Conservation (phyloP, 2,113 vertebrate genomes). For the Chaenocephalus aceratus region DNA sequence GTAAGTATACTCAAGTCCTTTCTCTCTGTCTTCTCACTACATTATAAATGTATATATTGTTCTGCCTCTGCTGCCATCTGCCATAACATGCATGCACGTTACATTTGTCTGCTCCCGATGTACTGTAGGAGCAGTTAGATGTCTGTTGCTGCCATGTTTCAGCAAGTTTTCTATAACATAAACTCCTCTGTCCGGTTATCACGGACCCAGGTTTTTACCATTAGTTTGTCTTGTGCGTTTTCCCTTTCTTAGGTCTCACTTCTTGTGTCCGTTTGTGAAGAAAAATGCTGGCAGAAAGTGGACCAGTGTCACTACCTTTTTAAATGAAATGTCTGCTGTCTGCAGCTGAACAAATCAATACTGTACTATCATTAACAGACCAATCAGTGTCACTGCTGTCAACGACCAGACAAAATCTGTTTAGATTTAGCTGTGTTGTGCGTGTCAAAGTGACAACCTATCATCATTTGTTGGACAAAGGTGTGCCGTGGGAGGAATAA, state of each 20-base stretch:
- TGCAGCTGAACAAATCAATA: slow-evolving; percentile 36
- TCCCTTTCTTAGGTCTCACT: neutral
- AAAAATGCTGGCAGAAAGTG: neutral
- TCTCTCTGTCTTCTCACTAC: neutral
- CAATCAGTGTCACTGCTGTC: slow-evolving; percentile 43
- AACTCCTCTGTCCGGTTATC: neutral
- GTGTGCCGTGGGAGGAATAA: neutral
- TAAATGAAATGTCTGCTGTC: slow-evolving; percentile 26
- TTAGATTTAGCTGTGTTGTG: slow-evolving; percentile 19
- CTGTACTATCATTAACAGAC: neutral
- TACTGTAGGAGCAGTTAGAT: neutral
- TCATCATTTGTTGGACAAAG: slow-evolving; percentile 23
- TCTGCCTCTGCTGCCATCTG: neutral
- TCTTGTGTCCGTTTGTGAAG: neutral
- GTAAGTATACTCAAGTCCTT: neutral
- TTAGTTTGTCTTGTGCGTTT: neutral
- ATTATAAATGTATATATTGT: neutral
- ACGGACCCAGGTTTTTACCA: neutral
- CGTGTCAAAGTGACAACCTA: slow-evolving; percentile 1
- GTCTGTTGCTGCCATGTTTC: slow-evolving; percentile 3
- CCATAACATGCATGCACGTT: neutral
- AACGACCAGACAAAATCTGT: slow-evolving; percentile 15
- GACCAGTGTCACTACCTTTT: neutral
- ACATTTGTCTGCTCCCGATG: neutral
- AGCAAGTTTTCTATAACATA: neutral